Evolutionary conservation across 2,888 invertebrate species (phyloP).

Genomic region (Campopleginae sp.): DNA sequence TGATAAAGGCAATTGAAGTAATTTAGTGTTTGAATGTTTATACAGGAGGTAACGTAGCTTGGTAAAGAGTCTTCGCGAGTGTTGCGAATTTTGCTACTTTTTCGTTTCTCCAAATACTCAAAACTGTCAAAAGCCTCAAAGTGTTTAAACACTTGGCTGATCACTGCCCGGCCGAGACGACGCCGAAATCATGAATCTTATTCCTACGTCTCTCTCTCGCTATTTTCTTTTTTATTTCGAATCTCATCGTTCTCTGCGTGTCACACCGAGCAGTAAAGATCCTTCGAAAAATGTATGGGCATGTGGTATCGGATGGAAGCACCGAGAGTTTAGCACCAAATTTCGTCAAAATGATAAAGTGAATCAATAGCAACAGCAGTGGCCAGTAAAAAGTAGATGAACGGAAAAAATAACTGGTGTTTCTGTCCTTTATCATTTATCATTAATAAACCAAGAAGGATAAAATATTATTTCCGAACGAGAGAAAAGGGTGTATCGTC

Average conservation of each 20-base stretch:
- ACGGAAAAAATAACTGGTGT: not conserved
- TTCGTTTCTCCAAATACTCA: not conserved
- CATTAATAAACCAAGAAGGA: conserved; percentile 2
- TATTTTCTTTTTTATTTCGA: not conserved
- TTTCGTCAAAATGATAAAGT: not conserved
- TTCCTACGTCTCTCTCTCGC: conserved; percentile 30
- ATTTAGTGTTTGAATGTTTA: not conserved
- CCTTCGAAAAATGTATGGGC: conserved; percentile 18
- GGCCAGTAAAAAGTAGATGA: not conserved
- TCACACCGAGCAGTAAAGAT: not conserved
- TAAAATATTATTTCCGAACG: not conserved
- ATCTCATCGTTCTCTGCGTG: not conserved
- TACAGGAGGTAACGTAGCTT: not conserved
- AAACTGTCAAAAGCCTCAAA: not conserved
- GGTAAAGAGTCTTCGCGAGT: not conserved
- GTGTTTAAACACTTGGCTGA: conserved; percentile 16
- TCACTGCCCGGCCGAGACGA: conserved; percentile 55
- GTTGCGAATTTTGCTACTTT: not conserved
- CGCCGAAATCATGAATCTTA: conserved; percentile 26
- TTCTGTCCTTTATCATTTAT: conserved; percentile 1
- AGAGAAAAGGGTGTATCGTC: conserved; percentile 29
- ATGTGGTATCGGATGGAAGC: not conserved
- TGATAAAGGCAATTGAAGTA: not conserved
- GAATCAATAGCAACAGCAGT: not conserved
- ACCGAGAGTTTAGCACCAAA: not conserved